A percentile compares a stretch with the other conserved stretches of the same genome.
Evolutionary conservation across 2,797 vertebrate species (phyloP).

Genomic region (Sebastolobus altivelis): DNA sequence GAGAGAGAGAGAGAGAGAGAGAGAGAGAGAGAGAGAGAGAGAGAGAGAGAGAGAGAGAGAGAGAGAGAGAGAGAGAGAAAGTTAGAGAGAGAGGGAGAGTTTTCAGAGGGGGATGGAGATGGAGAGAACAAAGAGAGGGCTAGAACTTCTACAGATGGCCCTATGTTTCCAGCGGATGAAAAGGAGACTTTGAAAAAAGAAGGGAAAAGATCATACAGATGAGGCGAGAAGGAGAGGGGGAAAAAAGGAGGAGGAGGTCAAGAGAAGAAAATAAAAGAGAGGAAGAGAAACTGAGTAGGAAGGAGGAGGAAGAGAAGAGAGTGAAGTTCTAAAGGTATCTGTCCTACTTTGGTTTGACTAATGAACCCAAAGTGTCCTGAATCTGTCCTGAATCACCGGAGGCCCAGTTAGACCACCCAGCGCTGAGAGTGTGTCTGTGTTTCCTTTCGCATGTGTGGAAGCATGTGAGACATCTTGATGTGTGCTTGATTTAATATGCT

Average conservation of each 20-base stretch:
- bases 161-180: constrained; percentile 70
- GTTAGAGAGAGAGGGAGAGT: constrained; percentile 21
- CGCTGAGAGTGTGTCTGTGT: constrained; percentile 16
- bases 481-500: constrained; percentile 70
- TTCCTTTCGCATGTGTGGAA: constrained; percentile 51
- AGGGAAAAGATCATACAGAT: constrained; percentile 56
- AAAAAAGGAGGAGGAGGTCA: constrained; percentile 45
- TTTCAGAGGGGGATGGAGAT: constrained; percentile 50
- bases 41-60: background rate
- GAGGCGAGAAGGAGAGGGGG: constrained; percentile 35
- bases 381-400: constrained; percentile 81
- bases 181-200: constrained; percentile 65
- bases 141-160: constrained; percentile 69
- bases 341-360: constrained; percentile 86
- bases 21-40: constrained; percentile 15
- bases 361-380: constrained; percentile 85
- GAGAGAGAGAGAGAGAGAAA: constrained; percentile 20
- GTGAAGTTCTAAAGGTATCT: constrained; percentile 75
- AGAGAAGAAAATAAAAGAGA: constrained; percentile 32
- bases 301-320: constrained; percentile 17
- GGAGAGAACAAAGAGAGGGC: constrained; percentile 69
- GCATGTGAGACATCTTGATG: constrained; percentile 40
- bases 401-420: constrained; percentile 76
- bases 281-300: constrained; percentile 5
- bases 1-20: constrained; percentile 18